Conservation (phyloP, 2,888 invertebrate genomes). For the Ochropleura leucogaster region DNA sequence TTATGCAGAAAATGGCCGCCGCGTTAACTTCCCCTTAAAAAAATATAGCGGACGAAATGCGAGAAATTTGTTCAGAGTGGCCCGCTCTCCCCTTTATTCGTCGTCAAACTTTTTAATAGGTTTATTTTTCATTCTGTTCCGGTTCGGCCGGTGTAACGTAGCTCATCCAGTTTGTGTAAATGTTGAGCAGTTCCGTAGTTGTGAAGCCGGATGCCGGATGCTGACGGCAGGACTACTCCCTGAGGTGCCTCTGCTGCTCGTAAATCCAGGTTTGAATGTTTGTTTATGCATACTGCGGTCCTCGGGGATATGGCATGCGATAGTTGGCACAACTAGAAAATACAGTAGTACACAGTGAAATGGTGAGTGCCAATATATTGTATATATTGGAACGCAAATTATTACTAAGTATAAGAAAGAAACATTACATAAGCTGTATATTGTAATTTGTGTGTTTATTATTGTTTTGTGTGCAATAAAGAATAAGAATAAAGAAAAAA, state of each 20-base stretch:
- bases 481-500: too few species aligned
- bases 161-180: constrained; percentile 63
- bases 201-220: constrained; percentile 48
- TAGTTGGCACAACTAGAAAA: constrained; percentile 51
- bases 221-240: constrained; percentile 65
- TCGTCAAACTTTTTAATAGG: constrained; percentile 60
- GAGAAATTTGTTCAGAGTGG: constrained; percentile 54
- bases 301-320: constrained; percentile 54
- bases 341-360: constrained; percentile 36
- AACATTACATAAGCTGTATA: too few species aligned
- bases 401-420: neutral
- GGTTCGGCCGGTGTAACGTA: constrained; percentile 35
- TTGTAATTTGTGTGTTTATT: too few species aligned
- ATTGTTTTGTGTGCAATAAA: too few species aligned
- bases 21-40: constrained; percentile 43
- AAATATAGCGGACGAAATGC: constrained; percentile 42
- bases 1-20: constrained; percentile 44
- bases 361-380: constrained; percentile 23
- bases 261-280: constrained; percentile 74
- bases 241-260: constrained; percentile 65
- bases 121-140: constrained; percentile 61
- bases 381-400: neutral
- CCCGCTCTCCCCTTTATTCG: constrained; percentile 55
- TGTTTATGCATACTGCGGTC: constrained; percentile 70
- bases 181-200: constrained; percentile 57